These are phyloP conservation scores for Tribolium freemani DNA, from an alignment of 2,888 invertebrate species.

Conservation along the genomic window DNA sequence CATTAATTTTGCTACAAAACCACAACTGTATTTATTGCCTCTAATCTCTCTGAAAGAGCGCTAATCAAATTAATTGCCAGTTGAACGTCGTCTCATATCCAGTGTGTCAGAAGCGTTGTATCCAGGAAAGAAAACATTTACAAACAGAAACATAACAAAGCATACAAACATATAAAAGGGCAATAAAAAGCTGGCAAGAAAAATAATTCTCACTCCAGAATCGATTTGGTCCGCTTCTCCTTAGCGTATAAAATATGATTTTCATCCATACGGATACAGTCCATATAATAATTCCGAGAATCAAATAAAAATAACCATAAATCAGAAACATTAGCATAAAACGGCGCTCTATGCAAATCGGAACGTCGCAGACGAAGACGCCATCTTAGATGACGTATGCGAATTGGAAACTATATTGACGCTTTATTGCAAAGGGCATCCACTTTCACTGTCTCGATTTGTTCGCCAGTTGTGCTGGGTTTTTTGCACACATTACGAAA, in stretches of 20 bases:
- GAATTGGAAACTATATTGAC: conserved; percentile 45
- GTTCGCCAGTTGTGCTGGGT: background rate
- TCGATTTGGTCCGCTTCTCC: conserved; percentile 62
- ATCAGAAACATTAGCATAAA: conserved; percentile 68
- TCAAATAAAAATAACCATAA: conserved; percentile 70
- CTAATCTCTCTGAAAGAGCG: background rate
- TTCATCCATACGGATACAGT: conserved; percentile 70
- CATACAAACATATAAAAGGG: conserved; percentile 62
- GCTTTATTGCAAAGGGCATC: conserved; percentile 26
- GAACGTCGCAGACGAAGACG: conserved; percentile 53
- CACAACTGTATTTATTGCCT: background rate
- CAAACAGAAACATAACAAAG: conserved; percentile 26
- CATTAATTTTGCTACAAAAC: background rate
- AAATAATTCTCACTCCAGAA: conserved; percentile 64
- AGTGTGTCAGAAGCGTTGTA: background rate
- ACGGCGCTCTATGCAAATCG: conserved; percentile 67
- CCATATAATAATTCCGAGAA: conserved; percentile 70
- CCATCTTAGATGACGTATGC: conserved; percentile 63
- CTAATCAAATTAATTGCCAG: conserved; percentile 17
- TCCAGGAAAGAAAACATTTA: conserved; percentile 10
- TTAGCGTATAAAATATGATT: conserved; percentile 68
- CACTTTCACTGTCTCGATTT: conserved; percentile 29
- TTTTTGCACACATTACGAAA: no score
- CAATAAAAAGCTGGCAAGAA: conserved; percentile 60
- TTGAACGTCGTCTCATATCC: background rate